phyloP scores from a whole-genome alignment of 2,797 vertebrate species.

The Ceryle rudis region DNA sequence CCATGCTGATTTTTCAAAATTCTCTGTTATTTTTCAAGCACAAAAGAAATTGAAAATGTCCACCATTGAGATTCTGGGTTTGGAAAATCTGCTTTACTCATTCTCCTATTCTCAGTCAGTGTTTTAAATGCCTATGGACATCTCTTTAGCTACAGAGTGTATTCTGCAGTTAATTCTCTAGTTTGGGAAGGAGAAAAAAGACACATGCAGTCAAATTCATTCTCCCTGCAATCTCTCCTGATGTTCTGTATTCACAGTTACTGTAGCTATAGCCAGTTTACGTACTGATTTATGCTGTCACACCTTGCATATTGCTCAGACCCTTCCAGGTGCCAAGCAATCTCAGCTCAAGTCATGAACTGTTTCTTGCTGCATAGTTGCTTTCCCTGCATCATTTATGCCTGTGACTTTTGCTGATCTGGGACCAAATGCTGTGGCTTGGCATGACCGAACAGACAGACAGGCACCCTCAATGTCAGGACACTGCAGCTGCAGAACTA shows the following conservation, averaged over 20 bases:
- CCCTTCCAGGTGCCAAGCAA: not conserved
- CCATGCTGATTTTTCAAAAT: slow-evolving; percentile 57
- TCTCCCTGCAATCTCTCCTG: not conserved
- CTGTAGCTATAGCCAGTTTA: not conserved
- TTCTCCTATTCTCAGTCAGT: not conserved
- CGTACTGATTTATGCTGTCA: not conserved
- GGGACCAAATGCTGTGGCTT: not conserved
- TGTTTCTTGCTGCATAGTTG: not conserved
- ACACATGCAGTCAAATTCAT: not conserved
- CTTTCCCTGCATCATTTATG: not conserved
- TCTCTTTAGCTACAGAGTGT: not conserved
- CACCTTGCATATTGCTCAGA: not conserved
- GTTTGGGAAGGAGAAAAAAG: not conserved
- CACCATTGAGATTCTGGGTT: not conserved
- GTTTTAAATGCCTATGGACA: not conserved
- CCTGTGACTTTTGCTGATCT: not conserved
- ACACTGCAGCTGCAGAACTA: not conserved
- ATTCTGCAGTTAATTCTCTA: not conserved
- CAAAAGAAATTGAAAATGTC: not conserved
- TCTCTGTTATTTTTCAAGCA: slow-evolving; percentile 5
- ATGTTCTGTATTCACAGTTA: not conserved
- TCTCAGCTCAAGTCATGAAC: not conserved
- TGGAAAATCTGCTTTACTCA: not conserved
- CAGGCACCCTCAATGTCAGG: not conserved
- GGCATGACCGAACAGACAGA: not conserved